Conservation (phyloP, 1,140 invertebrate genomes). For the Drosophila paulistorum region DNA sequence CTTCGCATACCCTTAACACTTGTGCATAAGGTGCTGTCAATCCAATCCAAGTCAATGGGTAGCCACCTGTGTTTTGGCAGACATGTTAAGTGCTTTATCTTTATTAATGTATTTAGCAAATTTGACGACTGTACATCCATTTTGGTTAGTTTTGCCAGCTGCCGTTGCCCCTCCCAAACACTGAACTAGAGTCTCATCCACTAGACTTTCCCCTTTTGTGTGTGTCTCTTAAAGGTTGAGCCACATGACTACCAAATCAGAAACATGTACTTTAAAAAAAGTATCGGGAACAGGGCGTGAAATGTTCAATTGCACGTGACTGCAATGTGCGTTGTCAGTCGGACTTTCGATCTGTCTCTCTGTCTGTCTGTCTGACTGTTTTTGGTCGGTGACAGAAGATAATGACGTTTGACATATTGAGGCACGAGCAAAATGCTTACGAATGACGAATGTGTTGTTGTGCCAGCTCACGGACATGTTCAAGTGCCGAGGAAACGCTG, state of each 20-base stretch:
- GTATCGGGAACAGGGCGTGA: constrained; percentile 13
- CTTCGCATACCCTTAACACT: constrained; percentile 17
- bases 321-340: constrained; percentile 9
- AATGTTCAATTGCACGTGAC: constrained; percentile 19
- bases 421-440: constrained; percentile 59
- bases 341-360: background rate
- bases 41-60: constrained; percentile 9
- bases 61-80: background rate
- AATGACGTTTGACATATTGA: constrained; percentile 73
- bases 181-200: background rate
- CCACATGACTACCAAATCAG: constrained; percentile 10
- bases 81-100: constrained; percentile 13
- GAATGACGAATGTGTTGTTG: constrained; percentile 79
- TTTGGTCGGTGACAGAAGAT: constrained; percentile 37
- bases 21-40: background rate
- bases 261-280: constrained; percentile 8
- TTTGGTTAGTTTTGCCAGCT: constrained; percentile 1
- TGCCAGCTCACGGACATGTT: constrained; percentile 70
- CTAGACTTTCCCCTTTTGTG: background rate
- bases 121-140: constrained; percentile 3
- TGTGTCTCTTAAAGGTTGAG: background rate
- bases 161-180: constrained; percentile 1
- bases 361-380: background rate
- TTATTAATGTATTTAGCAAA: background rate
- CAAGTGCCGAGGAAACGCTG: constrained; percentile 38